A percentile compares a stretch with the other conserved stretches of the same genome.
Conservation (phyloP, 35 echinoderm and acorn worm species). For the Ophioderma brevispina region DNA sequence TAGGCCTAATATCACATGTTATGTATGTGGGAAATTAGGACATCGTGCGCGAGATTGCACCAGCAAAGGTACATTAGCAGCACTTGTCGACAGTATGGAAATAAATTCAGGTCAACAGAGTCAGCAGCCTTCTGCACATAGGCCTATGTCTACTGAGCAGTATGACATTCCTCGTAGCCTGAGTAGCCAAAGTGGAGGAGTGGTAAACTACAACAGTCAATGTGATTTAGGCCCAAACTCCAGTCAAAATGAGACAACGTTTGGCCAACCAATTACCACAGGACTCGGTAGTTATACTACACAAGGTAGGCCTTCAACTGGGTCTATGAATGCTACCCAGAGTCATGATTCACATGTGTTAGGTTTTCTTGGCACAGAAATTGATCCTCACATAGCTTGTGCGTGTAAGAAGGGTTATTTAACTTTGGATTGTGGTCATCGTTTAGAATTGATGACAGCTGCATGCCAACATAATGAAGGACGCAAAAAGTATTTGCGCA, state of each 20-base stretch:
- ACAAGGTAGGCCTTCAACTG: not conserved
- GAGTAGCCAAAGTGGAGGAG: not conserved
- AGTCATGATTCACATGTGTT: not conserved
- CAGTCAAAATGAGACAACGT: not conserved
- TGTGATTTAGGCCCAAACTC: not conserved
- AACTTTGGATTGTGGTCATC: slow-evolving; percentile 18
- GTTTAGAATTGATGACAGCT: not conserved
- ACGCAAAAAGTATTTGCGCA: not conserved
- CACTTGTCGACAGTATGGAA: not conserved
- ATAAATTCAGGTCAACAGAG: not conserved
- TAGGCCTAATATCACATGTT: not conserved
- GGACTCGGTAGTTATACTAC: not conserved
- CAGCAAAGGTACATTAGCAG: not conserved
- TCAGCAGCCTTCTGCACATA: not conserved
- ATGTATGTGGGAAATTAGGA: not conserved
- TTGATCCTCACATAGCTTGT: not conserved
- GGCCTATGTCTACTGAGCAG: not conserved
- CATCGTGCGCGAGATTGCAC: slow-evolving; percentile 7
- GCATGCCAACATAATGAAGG: not conserved
- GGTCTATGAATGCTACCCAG: not conserved
- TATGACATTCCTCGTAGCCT: not conserved
- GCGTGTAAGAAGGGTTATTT: slow-evolving; percentile 4
- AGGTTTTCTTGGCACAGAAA: not conserved
- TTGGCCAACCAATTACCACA: not conserved
- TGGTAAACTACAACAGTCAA: not conserved